Conservation (phyloP, 1,140 invertebrate genomes). For the Pantala flavescens region DNA sequence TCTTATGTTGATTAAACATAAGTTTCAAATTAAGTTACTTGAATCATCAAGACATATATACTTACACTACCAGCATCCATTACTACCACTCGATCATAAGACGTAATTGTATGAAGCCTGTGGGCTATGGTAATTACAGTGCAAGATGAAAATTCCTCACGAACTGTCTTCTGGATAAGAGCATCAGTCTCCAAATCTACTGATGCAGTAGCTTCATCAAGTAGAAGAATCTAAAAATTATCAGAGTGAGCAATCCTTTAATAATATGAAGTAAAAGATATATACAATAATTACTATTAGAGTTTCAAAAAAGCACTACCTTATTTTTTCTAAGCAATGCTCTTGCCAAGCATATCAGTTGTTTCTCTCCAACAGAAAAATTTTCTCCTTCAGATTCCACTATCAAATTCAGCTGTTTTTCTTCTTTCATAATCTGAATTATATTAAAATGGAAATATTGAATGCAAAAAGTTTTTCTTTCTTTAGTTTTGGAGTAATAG, state of each 20-base stretch:
- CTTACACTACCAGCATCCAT: slow-evolving; percentile 32
- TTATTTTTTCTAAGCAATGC: slow-evolving; percentile 83
- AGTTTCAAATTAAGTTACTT: too few relatives aligned
- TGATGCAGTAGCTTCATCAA: slow-evolving; percentile 42
- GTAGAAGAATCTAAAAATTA: slow-evolving; percentile 30
- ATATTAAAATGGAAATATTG: too few relatives aligned
- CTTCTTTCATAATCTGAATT: background rate
- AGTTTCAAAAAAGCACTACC: slow-evolving; percentile 34
- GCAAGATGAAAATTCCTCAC: slow-evolving; percentile 26
- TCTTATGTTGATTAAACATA: too few relatives aligned
- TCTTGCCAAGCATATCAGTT: slow-evolving; percentile 74
- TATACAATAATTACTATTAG: too few relatives aligned
- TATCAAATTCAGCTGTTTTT: background rate
- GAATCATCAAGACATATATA: background rate
- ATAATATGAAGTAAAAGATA: too few relatives aligned
- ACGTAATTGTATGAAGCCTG: slow-evolving; percentile 31
- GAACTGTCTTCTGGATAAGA: slow-evolving; percentile 27
- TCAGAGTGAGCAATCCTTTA: too few relatives aligned
- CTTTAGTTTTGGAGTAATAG: too few relatives aligned
- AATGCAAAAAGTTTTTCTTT: too few relatives aligned
- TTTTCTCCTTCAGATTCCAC: slow-evolving; percentile 35
- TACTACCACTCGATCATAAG: slow-evolving; percentile 41
- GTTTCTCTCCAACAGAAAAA: slow-evolving; percentile 39
- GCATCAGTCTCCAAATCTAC: slow-evolving; percentile 27
- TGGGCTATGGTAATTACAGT: slow-evolving; percentile 47